A percentile compares a stretch with the other conserved stretches of the same genome.
Evolutionary conservation across 2,888 invertebrate species (phyloP).

Genomic region (Anthophora plumipes): DNA sequence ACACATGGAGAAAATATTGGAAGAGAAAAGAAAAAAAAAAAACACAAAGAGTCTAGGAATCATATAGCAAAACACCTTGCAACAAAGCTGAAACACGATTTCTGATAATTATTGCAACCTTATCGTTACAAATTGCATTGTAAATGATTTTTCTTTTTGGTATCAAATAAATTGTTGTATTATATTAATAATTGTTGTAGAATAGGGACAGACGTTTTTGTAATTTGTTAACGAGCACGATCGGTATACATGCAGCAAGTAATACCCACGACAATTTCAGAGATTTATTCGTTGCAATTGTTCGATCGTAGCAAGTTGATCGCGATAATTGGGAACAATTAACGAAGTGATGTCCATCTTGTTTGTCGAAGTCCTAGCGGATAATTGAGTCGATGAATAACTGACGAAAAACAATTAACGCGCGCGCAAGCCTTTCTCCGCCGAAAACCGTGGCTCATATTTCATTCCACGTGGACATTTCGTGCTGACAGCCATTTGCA

Average conservation of each 20-base stretch:
- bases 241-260: neutral
- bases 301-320: neutral
- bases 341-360: neutral
- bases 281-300: too few species aligned
- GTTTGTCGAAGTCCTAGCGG: slow-evolving; percentile 3
- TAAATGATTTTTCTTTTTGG: too few species aligned
- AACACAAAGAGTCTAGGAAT: too few species aligned
- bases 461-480: slow-evolving; percentile 51
- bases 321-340: slow-evolving; percentile 1
- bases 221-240: neutral
- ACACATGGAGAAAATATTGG: too few species aligned
- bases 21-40: too few species aligned
- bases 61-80: too few species aligned
- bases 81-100: too few species aligned
- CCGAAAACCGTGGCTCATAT: slow-evolving; percentile 43
- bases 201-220: neutral
- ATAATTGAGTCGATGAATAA: slow-evolving; percentile 48
- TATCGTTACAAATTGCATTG: too few species aligned
- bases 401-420: slow-evolving; percentile 43
- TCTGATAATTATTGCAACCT: too few species aligned
- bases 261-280: too few species aligned
- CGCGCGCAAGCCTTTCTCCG: slow-evolving; percentile 17
- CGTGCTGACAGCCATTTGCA: slow-evolving; percentile 56
- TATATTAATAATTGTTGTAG: too few species aligned
- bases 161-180: neutral